A percentile compares a stretch with the other conserved stretches of the same genome.
Conservation (phyloP, 1,140 invertebrate species). For the Ctenoplectra terminalis region DNA sequence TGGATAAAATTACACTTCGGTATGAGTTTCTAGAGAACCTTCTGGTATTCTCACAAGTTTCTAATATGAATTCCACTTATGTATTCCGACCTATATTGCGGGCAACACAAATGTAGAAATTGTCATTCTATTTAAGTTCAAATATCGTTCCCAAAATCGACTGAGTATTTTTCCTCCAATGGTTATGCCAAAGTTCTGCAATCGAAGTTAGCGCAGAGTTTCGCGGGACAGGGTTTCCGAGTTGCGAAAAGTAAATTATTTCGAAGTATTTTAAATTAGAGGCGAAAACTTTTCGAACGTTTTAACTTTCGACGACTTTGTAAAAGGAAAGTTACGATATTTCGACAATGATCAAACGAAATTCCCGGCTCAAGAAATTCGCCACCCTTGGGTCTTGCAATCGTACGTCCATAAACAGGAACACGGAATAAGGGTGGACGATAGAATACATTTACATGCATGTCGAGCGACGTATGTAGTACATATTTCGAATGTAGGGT, state of each 20-base stretch:
- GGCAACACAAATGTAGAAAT: background rate
- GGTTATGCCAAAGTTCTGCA: background rate
- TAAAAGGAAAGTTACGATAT: too few relatives aligned
- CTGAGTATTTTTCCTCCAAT: background rate
- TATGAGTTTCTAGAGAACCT: too few relatives aligned
- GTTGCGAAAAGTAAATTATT: background rate
- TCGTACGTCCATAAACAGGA: slow-evolving; percentile 4
- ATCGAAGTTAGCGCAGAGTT: background rate
- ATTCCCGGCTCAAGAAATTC: background rate
- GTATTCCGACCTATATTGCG: background rate
- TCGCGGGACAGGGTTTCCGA: background rate
- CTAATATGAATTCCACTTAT: background rate
- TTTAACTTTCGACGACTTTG: background rate
- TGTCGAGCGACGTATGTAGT: background rate
- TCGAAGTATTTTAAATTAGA: background rate
- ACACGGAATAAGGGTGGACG: background rate
- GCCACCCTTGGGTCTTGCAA: background rate
- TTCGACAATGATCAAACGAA: too few relatives aligned
- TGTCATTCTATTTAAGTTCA: background rate
- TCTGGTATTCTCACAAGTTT: too few relatives aligned
- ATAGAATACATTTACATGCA: background rate
- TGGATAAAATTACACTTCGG: too few relatives aligned
- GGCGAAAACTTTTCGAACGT: background rate
- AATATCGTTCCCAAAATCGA: background rate
- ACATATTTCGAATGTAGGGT: slow-evolving; percentile 37